Evolutionary conservation across 2,797 vertebrate species (phyloP).

Genomic region (Astyanax mexicanus): DNA sequence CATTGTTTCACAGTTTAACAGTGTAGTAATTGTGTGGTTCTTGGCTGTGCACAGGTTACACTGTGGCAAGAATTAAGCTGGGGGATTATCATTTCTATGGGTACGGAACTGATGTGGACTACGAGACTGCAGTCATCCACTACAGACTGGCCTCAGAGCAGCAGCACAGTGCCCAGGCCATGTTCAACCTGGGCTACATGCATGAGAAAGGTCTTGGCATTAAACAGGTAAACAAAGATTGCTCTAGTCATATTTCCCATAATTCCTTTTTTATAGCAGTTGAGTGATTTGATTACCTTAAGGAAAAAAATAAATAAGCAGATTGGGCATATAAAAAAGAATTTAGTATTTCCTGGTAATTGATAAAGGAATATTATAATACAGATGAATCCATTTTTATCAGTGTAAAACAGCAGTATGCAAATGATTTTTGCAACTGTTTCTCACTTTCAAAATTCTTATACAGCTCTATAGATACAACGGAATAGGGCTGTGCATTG

Average conservation of each 20-base stretch:
- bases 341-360: no score
- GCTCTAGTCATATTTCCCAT: no score
- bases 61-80: constrained; percentile 95
- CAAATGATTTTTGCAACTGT: no score
- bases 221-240: no score
- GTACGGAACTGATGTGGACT: constrained; percentile 95
- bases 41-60: constrained; percentile 84
- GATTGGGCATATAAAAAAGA: no score
- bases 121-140: constrained; percentile 96
- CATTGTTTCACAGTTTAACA: not conserved
- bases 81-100: constrained; percentile 99
- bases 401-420: no score
- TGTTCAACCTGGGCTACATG: constrained; percentile 99
- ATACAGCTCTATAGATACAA: no score
- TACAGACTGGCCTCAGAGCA: constrained; percentile 97
- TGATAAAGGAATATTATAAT: no score
- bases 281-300: not conserved
- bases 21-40: constrained; percentile 8
- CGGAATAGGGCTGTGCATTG: no score
- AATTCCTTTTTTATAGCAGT: not conserved
- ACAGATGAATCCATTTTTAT: no score
- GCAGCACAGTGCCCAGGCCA: constrained; percentile 96
- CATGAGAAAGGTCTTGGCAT: constrained; percentile 97
- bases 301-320: not conserved
- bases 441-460: no score